These are phyloP conservation scores for Vulpes lagopus DNA, from an alignment of 2,113 vertebrate species.

Conservation along the genomic window DNA sequence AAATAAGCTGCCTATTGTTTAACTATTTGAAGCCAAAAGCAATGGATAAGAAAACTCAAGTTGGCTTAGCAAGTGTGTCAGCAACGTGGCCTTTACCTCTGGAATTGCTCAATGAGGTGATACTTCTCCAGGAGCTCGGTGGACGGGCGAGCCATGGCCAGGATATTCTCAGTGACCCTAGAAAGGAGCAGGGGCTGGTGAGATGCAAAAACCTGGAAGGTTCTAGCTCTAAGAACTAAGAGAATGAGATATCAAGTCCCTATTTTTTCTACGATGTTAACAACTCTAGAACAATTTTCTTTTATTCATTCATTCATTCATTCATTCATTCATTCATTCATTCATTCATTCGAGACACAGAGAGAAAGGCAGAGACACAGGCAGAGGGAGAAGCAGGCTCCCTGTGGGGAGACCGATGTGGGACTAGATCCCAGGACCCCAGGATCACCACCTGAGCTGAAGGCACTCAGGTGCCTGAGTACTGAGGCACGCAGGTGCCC, in stretches of 20 bases:
- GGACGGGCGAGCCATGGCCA: constrained; percentile 98
- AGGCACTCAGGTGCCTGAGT: too few species aligned
- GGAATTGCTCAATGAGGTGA: constrained; percentile 95
- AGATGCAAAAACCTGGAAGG: not conserved
- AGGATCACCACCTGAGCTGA: too few species aligned
- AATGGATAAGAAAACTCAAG: constrained; percentile 37
- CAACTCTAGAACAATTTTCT: constrained; percentile 26
- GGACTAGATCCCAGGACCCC: too few species aligned
- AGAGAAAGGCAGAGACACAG: too few species aligned
- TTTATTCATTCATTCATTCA: not conserved
- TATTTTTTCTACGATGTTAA: constrained; percentile 18
- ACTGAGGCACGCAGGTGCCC: too few species aligned
- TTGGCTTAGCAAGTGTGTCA: not conserved
- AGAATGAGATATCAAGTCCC: not conserved
- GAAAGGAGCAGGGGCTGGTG: not conserved
- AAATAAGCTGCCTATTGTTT: constrained; percentile 67
- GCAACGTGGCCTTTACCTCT: constrained; percentile 87
- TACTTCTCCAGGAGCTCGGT: constrained; percentile 96
- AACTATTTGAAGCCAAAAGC: constrained; percentile 72
- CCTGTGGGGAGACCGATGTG: too few species aligned
- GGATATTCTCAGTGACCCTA: constrained; percentile 97
- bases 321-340: too few species aligned
- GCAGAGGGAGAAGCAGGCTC: too few species aligned
- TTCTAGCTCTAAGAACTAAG: not conserved
- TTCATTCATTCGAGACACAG: too few species aligned